Evolutionary conservation across 2,113 vertebrate genomes (phyloP).

Genomic region (Ptyas mucosa): DNA sequence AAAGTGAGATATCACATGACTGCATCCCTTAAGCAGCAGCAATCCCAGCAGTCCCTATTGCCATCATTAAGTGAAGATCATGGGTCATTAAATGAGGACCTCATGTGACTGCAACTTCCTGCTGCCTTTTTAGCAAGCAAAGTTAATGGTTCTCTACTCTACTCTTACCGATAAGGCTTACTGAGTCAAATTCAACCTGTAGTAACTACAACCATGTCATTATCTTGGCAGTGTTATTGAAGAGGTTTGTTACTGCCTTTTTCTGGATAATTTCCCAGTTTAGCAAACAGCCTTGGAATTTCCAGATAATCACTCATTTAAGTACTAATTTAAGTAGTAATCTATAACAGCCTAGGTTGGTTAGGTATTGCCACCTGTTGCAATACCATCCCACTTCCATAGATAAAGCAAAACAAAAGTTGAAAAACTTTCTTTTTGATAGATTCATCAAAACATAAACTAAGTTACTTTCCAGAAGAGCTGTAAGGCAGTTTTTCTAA

Average conservation of each 20-base stretch:
- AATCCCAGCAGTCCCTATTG: not conserved
- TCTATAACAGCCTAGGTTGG: not conserved
- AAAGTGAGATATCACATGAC: not conserved
- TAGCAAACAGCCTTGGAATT: not conserved
- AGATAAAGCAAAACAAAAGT: not conserved
- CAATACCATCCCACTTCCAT: not conserved
- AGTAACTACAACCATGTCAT: not conserved
- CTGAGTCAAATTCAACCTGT: not conserved
- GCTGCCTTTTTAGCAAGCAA: not conserved
- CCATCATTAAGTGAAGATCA: not conserved
- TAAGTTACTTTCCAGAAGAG: not conserved
- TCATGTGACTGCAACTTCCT: not conserved
- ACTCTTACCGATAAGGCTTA: no score
- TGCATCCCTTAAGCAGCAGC: not conserved
- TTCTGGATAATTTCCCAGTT: not conserved
- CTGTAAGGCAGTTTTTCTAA: slow-evolving; percentile 5
- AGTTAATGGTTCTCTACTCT: not conserved
- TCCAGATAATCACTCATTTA: not conserved
- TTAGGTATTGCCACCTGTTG: not conserved
- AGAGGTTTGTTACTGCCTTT: not conserved
- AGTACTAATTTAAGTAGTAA: not conserved
- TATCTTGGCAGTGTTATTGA: not conserved
- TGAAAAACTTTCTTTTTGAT: not conserved
- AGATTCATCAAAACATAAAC: not conserved
- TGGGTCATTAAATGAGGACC: not conserved